Evolutionary conservation across 2,888 invertebrate genomes (phyloP), one percentile per base, ranked within the genome.

Genomic region (Caradrina kadenii): DNA sequence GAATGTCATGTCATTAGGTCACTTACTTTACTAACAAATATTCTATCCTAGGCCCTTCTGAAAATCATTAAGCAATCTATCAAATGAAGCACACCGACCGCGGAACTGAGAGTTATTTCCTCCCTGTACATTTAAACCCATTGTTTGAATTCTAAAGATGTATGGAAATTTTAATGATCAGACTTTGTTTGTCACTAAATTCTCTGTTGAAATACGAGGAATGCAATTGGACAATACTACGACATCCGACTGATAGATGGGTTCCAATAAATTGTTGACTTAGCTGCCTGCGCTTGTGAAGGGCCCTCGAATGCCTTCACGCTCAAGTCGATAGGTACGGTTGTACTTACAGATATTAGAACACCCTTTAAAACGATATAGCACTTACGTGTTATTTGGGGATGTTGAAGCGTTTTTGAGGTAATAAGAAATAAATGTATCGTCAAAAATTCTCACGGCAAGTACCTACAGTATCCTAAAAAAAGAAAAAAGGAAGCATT

Each of bases 141-240:
- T n/a, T 55, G 21, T 10, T 52, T 53, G n/a, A 59, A 63, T 59
- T 68, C 42, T 6, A 8, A 53, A 52, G 35, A 54, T 63, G 53
- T 52, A 59, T 69, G 49, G 35, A 58, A 52, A 67, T 71, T 69
- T 64, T 55, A 64, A 54, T 66, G 69, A 21, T 60, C 48, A 76
- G 62, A 77, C 76, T 77, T 80, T 74, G 88, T 89, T 83, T 85
- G 77, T 82, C 80, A 87, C 80, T 88, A 87, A 90, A 93, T 92
- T 90, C 90, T 84, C 77, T 73, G 83, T 78, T 79, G 77, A 82
- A 75, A 80, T 81, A 85, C 80, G 75, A 83, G 93, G 93, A 93
- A 94, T 93, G 92, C 90, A 89, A 93, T 93, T 87, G 91, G 90
- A 93, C 91, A 90, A 91, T 90, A 87, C 91, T 86, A 80, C 84